phyloP scores from a whole-genome alignment of 2,888 invertebrate genomes.

The Liopterus haemorrhoidalis region DNA sequence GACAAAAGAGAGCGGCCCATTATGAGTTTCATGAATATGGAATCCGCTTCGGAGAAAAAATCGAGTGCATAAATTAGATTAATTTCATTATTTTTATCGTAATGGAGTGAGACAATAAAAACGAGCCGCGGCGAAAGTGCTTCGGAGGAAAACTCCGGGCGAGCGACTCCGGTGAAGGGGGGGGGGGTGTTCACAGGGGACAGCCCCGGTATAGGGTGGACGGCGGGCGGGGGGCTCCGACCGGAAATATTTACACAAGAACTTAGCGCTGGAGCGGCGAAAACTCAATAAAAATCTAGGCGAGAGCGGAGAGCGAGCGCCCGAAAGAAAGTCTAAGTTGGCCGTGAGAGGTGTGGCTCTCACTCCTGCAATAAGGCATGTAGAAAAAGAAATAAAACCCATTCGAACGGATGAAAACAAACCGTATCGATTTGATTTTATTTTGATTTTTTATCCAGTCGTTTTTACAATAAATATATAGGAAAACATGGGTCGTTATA shows the following conservation, averaged over 20 bases:
- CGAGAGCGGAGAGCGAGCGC: too few species aligned
- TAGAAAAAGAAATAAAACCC: too few species aligned
- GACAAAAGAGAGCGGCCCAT: conserved; percentile 12
- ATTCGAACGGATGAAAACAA: too few species aligned
- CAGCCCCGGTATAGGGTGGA: not conserved
- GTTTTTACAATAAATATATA: too few species aligned
- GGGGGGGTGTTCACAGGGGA: not conserved
- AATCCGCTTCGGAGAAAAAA: conserved; percentile 20
- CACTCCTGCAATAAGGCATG: too few species aligned
- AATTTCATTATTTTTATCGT: conserved; percentile 25
- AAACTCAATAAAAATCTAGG: conserved; percentile 23
- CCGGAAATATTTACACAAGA: conserved; percentile 36
- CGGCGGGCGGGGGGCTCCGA: conserved; percentile 30
- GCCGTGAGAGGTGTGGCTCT: too few species aligned
- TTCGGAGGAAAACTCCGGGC: too few species aligned
- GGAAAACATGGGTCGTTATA: too few species aligned
- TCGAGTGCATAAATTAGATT: conserved; percentile 25
- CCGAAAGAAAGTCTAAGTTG: too few species aligned
- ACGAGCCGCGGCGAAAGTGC: conserved; percentile 5
- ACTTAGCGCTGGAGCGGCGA: conserved; percentile 18
- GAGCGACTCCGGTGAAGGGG: not conserved
- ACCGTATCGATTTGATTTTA: too few species aligned
- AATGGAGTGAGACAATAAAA: conserved; percentile 24
- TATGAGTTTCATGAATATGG: conserved; percentile 25
- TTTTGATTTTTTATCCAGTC: too few species aligned